Conservation (phyloP, 2,888 invertebrate species). For the Cantharis rufa region DNA sequence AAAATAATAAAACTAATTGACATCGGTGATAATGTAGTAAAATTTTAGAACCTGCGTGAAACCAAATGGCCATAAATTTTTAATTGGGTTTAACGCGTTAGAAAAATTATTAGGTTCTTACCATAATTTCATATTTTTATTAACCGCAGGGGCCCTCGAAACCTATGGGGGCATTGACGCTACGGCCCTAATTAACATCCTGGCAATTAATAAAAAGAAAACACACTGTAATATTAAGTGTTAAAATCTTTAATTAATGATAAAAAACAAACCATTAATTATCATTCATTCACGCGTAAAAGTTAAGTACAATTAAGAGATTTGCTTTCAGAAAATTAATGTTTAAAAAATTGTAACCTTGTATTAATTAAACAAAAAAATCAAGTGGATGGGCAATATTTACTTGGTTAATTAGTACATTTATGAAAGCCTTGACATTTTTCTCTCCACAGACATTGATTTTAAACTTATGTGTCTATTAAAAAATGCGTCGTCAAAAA, state of each 20-base stretch:
- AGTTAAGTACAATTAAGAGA: neutral
- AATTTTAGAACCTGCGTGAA: neutral
- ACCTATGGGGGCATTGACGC: neutral
- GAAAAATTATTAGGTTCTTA: neutral
- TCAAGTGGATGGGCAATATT: neutral
- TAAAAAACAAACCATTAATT: neutral
- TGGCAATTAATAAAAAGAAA: neutral
- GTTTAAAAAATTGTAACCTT: neutral
- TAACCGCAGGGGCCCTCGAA: neutral
- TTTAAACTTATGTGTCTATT: neutral
- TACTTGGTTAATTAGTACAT: neutral
- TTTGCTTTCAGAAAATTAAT: neutral
- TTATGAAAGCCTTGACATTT: neutral
- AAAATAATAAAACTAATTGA: neutral
- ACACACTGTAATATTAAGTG: neutral
- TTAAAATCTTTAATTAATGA: neutral
- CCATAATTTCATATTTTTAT: neutral
- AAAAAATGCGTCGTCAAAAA: neutral
- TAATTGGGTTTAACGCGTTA: neutral
- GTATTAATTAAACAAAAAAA: neutral
- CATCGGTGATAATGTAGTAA: neutral
- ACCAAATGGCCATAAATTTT: neutral
- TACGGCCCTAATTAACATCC: neutral
- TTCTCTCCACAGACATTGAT: neutral
- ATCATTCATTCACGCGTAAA: neutral